Percentiles rank a stretch among this genome's conserved stretches.
These are phyloP conservation scores for Oreochromis mossambicus DNA, from an alignment of 2,797 vertebrate genomes.

Conservation along the genomic window DNA sequence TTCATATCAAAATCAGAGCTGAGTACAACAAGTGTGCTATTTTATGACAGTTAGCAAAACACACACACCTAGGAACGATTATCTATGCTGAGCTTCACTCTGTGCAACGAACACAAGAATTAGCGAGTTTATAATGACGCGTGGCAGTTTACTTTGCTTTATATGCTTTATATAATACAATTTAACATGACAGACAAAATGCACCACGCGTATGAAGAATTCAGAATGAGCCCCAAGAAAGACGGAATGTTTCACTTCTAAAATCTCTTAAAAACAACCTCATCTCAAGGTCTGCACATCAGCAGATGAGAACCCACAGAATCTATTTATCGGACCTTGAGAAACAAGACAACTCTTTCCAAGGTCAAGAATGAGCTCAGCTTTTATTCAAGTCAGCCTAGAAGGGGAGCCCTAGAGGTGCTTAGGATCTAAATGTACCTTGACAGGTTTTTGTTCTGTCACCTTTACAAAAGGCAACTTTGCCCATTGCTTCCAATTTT, in stretches of 20 bases:
- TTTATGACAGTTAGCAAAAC: slow-evolving; percentile 24
- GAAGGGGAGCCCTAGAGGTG: not conserved
- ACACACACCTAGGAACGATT: not conserved
- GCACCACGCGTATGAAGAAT: not conserved
- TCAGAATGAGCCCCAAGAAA: not conserved
- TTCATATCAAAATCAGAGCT: slow-evolving; percentile 26
- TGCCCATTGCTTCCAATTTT: not conserved
- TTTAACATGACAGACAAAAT: not conserved
- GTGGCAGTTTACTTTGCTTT: not conserved
- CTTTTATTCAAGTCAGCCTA: not conserved
- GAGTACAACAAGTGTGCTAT: not conserved
- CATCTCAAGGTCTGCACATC: not conserved
- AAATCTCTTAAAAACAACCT: not conserved
- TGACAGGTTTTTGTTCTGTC: not conserved
- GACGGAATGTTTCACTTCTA: not conserved
- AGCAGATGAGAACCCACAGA: not conserved
- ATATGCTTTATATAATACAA: not conserved
- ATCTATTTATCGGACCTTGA: not conserved
- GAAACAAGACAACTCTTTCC: not conserved
- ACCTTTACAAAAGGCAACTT: not conserved
- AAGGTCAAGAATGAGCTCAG: not conserved
- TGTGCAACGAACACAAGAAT: not conserved
- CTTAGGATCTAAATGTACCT: not conserved
- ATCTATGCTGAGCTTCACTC: not conserved
- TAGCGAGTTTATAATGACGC: not conserved